phyloP scores from a whole-genome alignment of 2,888 invertebrate species.

The Hydrotaea diabolus region DNA sequence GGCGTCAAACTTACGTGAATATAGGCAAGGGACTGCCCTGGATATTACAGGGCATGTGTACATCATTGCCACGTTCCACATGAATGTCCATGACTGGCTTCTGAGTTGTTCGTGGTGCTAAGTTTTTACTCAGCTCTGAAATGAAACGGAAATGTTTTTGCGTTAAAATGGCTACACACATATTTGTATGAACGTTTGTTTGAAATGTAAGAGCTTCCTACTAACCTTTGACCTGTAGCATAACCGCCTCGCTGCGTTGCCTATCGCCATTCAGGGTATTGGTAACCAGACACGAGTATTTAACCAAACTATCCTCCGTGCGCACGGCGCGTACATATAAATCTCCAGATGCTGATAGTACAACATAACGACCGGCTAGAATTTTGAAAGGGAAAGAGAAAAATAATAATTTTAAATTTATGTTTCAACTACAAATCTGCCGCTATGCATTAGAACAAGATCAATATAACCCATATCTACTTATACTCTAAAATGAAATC shows the following conservation, averaged over 20 bases:
- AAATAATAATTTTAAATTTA: neutral
- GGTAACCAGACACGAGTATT: constrained; percentile 91
- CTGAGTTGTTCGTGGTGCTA: constrained; percentile 87
- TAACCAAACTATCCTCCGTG: constrained; percentile 87
- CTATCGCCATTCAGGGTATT: constrained; percentile 91
- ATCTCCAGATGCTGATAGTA: constrained; percentile 86
- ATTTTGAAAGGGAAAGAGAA: constrained; percentile 46
- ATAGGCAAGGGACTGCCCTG: constrained; percentile 90
- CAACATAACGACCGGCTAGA: constrained; percentile 86
- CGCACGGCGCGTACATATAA: constrained; percentile 88
- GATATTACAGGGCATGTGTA: constrained; percentile 89
- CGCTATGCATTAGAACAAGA: neutral
- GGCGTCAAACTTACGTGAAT: constrained; percentile 85
- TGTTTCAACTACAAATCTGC: neutral
- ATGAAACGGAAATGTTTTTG: neutral
- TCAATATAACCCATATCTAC: constrained; percentile 30
- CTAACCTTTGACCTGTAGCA: constrained; percentile 87
- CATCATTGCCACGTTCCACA: constrained; percentile 87
- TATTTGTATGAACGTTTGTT: neutral
- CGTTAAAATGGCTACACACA: neutral
- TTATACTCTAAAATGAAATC: constrained; percentile 31
- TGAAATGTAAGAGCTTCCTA: neutral
- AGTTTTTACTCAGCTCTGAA: constrained; percentile 81
- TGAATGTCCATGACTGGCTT: constrained; percentile 86
- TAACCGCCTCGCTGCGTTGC: constrained; percentile 87